Evolutionary conservation across 1,140 invertebrate genomes (phyloP).

Genomic region (Hylyphantes graminicola): DNA sequence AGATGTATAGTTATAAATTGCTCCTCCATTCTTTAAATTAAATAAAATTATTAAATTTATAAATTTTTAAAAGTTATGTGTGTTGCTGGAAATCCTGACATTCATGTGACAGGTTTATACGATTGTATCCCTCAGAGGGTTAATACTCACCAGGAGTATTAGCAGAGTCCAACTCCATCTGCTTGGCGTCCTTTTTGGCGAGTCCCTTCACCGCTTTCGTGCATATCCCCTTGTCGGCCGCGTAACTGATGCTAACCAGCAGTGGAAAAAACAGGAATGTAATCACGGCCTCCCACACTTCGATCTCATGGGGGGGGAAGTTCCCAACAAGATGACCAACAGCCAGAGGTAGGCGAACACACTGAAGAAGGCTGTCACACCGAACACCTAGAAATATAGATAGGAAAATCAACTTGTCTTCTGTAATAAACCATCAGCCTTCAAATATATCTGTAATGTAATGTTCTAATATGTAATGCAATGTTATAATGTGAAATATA

Average conservation of each 20-base stretch:
- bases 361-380: constrained; percentile 72
- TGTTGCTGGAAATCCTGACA: too few species aligned
- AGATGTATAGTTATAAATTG: too few species aligned
- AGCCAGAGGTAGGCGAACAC: constrained; percentile 78
- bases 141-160: too few species aligned
- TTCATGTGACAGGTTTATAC: too few species aligned
- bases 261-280: constrained; percentile 75
- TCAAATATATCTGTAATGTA: too few species aligned
- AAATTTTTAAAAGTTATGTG: too few species aligned
- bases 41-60: too few species aligned
- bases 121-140: too few species aligned
- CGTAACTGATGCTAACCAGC: constrained; percentile 71
- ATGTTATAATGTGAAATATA: too few species aligned
- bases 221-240: constrained; percentile 71
- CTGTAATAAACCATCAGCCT: not conserved
- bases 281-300: constrained; percentile 75
- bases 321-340: constrained; percentile 71
- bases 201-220: constrained; percentile 64
- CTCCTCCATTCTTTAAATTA: too few species aligned
- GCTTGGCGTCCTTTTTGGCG: constrained; percentile 61
- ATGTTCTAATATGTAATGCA: too few species aligned
- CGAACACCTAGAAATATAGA: constrained; percentile 70
- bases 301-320: constrained; percentile 71
- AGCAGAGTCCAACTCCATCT: constrained; percentile 67
- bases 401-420: not conserved